Evolutionary conservation across 2,888 invertebrate genomes (phyloP), one percentile per base, ranked within the genome.

Genomic region (Caenorhabditis doughertyi): DNA sequence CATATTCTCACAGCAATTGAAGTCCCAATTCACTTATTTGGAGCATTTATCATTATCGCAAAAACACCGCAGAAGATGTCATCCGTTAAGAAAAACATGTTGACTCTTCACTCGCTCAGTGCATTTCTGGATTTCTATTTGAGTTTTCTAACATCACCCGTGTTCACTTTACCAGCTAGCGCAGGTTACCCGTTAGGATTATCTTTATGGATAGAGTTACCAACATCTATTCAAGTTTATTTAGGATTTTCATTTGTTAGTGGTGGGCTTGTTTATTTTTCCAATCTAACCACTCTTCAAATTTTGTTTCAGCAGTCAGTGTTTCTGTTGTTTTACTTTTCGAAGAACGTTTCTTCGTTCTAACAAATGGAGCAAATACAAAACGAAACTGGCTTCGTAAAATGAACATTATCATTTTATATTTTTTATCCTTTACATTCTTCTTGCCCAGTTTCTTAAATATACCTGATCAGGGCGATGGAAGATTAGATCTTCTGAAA

Each of bases 171-270:
- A 16, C 72, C 72, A 16, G 25, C 49, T 16, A 39, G 60, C 53
- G 72, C 62, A 18, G 60, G 72, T 21, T 62, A 72, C 9, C 72
- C 72, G 9, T 39, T 72, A 25, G 72, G 72, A 23, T 4, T 72
- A 5, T 60, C 39, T 0, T 2, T 29, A 1, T 47, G 32, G 39
- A 9, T 62, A 1, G 35, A 21, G 5, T 23, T 71, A 2, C 47
- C 47, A 1, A 60, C 71, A n/a, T 47, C 23, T 2, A 25, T 72
- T 49, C 72, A 72, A 39, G 62, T 72, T 27, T 72, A 72, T 42
- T 16, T 72, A 18, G 72, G 62, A 39, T 72, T 51, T 39, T 32
- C 42, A 7, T 21, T 51, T 27, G 62, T 39, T 3, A 27, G 58
- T 35, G 60, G 71, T 71, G 13, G 39, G 71, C 18, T 25, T 9